Base-by-base conservation (phyloP, 1,140 invertebrate genomes). In the Macrobrachium nipponense region DNA sequence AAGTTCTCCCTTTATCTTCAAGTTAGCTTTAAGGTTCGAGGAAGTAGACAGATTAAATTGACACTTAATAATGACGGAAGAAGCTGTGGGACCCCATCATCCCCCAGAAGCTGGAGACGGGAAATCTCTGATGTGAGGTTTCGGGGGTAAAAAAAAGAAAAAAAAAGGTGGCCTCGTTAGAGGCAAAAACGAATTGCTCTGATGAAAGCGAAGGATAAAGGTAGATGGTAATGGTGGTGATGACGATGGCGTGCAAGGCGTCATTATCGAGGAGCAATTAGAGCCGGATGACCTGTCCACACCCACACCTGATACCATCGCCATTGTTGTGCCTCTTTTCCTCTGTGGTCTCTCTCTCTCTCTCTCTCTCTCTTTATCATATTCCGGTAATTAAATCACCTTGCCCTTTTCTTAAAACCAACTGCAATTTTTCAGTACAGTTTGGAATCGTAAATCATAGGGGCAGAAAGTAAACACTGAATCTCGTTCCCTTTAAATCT, bases 271-370 rank as follows among this genome's bases (percentile, higher is more conserved):
- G 68, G 23, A 27, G 15, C 68, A 70, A 70, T 70, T 70, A 70
- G 68, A 20, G 68, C 68, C 68, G 68, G 68, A 70, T 70, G 68
- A 43, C 14, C 68, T 70, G 68, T 70, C 68, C 68, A 70, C 36
- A 70, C 68, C 68, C 68, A 43, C 68, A 70, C 68, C 68, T 43
- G 68, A 70, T 70, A 70, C 20, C 68, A 70, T 70, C 68, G n/a
- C 68, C 36, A 70, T 70, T 70, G 68, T 70, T 43, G 23, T 43
- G 20, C 20, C 12, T 43, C 23, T n/a, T 43, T n/a, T 70, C 68
- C 68, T 23, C 68, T 43, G 27, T 27, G 64, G n/a, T 12, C n/a
- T 27, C 68, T 23, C 68, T 43, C 66, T 27, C 66, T 27, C 66
- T 20, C 66, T 23, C 66, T 36, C 20, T 36, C 66, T 43, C 23